Evolutionary conservation across 2,888 invertebrate genomes (phyloP), one percentile per base, ranked within the genome.

Genomic region (Stenodera caucasica): DNA sequence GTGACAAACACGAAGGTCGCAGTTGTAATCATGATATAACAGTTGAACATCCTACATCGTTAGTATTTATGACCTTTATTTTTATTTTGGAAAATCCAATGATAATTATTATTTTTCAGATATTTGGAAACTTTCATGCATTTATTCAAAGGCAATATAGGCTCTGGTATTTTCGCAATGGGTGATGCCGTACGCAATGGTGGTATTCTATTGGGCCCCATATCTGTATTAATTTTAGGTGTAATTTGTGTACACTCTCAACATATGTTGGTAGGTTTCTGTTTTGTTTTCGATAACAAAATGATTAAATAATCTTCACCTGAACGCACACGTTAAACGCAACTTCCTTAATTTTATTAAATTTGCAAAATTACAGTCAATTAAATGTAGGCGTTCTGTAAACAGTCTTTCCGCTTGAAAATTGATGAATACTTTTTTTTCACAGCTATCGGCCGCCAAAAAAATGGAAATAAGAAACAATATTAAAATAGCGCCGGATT

Each of bases 111-210:
- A 40, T 7, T 50, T 70, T 78, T 49, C 79, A 94, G 94, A 67
- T 94, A 91, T 76, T 72, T 86, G 70, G 91, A 92, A 77, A 92
- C 93, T 1, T 83, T 96, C 79, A 89, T 94, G 81, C 94, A 96
- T 79, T 82, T 96, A 60, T 87, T 96, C 76, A 92, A 94, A 77
- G 95, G 94, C 11, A 96, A 95, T 82, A 89, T 96, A 65, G 96
- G 96, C 29, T 93, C 95, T 0, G 96, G 96, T 0, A 86, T 96
- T 68, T 87, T 96, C 73, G 96, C 96, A 2, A 90, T 97, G 88
- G 96, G 96, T 8, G 89, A 92, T 76, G 96, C 94, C 1, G 91
- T 95, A 79, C 90, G 87, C 77, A 90, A 96, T 78, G 91, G 94
- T 23, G 96, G 96, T 9, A 80, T 96, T 1, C 75, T 91, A 65